Percentiles rank a stretch among this genome's conserved stretches.
Evolutionary conservation across 2,797 vertebrate species (phyloP).

Genomic region (Molossus alvarezi): DNA sequence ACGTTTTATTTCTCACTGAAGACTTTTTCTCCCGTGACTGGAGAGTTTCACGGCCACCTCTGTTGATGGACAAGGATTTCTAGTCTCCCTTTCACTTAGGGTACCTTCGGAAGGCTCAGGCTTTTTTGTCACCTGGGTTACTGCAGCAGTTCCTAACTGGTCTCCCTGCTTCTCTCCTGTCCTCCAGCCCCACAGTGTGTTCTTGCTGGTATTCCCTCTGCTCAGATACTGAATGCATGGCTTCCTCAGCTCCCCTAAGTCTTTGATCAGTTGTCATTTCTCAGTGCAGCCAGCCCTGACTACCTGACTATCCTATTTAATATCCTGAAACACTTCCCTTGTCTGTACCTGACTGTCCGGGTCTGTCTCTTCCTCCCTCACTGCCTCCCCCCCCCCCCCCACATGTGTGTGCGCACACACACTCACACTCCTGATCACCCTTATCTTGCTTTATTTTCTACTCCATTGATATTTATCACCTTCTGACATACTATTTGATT

Average conservation of each 20-base stretch:
- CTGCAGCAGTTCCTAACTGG: neutral
- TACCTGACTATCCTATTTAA: neutral
- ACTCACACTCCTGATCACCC: neutral
- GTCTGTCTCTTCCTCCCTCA: neutral
- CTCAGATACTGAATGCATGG: neutral
- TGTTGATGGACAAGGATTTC: neutral
- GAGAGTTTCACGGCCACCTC: neutral
- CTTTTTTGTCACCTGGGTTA: neutral
- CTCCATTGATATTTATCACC: neutral
- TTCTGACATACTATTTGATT: neutral
- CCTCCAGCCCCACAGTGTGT: neutral
- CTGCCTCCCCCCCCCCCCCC: neutral
- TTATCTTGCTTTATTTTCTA: neutral
- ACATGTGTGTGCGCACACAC: fast-evolving
- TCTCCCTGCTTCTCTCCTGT: neutral
- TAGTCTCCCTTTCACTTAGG: neutral
- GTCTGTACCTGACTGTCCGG: neutral
- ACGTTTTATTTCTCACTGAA: neutral
- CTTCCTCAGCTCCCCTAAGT: neutral
- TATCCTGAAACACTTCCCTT: neutral
- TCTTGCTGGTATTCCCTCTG: neutral
- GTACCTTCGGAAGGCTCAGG: neutral
- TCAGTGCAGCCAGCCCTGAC: neutral
- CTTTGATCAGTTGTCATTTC: neutral
- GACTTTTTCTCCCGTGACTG: neutral